Percentiles rank a stretch among this genome's conserved stretches.
Evolutionary conservation across 1,140 invertebrate species (phyloP).

Genomic region (Asbolus verrucosus): DNA sequence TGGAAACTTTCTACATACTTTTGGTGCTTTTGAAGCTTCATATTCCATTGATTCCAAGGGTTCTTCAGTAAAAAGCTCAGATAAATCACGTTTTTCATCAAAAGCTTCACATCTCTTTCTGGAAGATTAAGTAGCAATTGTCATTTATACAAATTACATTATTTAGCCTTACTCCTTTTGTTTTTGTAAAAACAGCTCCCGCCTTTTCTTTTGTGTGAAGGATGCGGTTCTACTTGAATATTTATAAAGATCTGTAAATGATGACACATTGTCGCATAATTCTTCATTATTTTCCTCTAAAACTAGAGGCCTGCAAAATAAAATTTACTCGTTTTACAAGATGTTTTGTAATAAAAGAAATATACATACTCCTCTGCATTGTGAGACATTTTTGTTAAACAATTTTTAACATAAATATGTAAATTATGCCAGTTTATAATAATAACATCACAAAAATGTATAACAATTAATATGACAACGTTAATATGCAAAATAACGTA

Average conservation of each 20-base stretch:
- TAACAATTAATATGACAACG: too few species aligned
- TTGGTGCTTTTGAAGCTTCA: constrained; percentile 7
- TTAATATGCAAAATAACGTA: too few species aligned
- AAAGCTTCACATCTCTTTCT: constrained; percentile 49
- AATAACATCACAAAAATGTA: too few species aligned
- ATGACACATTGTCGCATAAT: neutral
- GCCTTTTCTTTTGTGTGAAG: constrained; percentile 51
- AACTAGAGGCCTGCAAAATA: neutral
- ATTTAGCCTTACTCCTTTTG: constrained; percentile 51
- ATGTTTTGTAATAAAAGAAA: too few species aligned
- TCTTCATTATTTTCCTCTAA: neutral
- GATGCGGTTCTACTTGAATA: constrained; percentile 39
- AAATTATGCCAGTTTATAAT: neutral
- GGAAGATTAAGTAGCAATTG: constrained; percentile 1
- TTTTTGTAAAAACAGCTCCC: constrained; percentile 46
- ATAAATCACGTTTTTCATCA: constrained; percentile 50
- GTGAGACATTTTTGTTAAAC: too few species aligned
- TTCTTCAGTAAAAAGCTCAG: constrained; percentile 46
- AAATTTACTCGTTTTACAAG: neutral
- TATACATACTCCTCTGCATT: too few species aligned
- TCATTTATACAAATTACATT: neutral
- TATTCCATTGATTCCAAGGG: constrained; percentile 27
- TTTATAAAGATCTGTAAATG: constrained; percentile 53
- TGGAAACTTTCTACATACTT: constrained; percentile 37
- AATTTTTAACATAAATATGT: neutral